Evolutionary conservation across 2,797 vertebrate genomes (phyloP), one percentile per base, ranked within the genome.

Genomic region (Cebuella pygmaea): DNA sequence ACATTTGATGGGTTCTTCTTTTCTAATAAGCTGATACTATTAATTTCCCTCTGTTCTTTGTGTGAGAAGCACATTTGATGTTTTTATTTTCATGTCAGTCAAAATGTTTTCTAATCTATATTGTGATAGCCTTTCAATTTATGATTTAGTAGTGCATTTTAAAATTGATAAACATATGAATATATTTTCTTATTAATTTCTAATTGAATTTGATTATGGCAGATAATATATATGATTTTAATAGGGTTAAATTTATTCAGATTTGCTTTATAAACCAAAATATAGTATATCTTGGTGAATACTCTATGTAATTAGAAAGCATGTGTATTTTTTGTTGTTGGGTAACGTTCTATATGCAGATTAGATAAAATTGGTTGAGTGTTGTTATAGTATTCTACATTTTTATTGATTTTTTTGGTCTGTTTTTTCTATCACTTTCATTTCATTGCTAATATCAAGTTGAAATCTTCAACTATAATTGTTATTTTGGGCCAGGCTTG

Each of bases 101-200:
- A 50, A 76, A 82, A 70, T 80, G 72, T 81, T 93, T 93, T 90
- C 30, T 79, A 61, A 94, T 91, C 76, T 91, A 36, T 33, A 39
- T 46, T 72, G 9, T 83, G 33, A 81, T 90, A 64, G 2, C 1
- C 6, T 72, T 87, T 59, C 33, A 44, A 57, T 12, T 41, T 10
- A 36, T 70, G 36, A 52, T 48, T 90, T 46, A 81, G 64, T 36
- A 41, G 15, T 44, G 12, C 27, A 81, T 81, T 93, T 90, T 15
- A 44, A 85, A 39, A 70, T 39, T 84, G 27, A 27, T 61, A 59
- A 85, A 26, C 22, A 57, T n/a, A 17, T 0, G 27, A 9, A 9
- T 75, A 70, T 94, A 36, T 44, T 79, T 30, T 88, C 8, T 59
- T 15, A 48, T 33, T 83, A 15, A 64, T 61, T 92, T 76, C n/a